Percentiles rank a stretch among this genome's conserved stretches.
phyloP scores from a whole-genome alignment of 2,113 vertebrate species.

The Chelonoidis abingdonii region DNA sequence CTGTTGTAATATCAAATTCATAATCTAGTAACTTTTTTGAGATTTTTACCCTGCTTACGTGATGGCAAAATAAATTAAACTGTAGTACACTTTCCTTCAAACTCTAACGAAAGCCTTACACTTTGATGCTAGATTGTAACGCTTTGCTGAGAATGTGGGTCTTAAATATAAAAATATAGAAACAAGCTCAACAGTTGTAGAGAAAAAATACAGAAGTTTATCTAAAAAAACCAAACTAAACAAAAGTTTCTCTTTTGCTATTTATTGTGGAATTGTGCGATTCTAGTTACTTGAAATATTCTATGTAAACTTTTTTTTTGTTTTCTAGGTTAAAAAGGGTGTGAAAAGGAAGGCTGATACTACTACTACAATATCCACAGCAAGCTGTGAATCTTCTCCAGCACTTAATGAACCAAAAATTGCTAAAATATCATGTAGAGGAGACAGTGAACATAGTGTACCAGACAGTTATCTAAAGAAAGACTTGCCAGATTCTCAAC shows the following conservation, averaged over 20 bases:
- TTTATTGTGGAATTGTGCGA: background rate
- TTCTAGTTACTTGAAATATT: background rate
- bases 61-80: background rate
- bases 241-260: background rate
- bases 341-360: conserved; percentile 91
- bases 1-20: background rate
- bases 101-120: background rate
- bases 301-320: background rate
- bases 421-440: conserved; percentile 55
- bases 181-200: background rate
- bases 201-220: background rate
- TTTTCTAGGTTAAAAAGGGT: conserved; percentile 82
- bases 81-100: background rate
- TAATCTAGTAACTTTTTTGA: background rate
- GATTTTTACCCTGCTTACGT: background rate
- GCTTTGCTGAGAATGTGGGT: background rate
- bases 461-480: conserved; percentile 79
- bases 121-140: background rate
- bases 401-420: conserved; percentile 59
- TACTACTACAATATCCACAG: conserved; percentile 69
- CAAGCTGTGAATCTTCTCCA: conserved; percentile 66
- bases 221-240: background rate
- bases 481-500: conserved; percentile 78
- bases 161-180: background rate
- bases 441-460: conserved; percentile 61